Evolutionary conservation across 2,888 invertebrate species (phyloP), one percentile per base, ranked within the genome.

Genomic region (Heliconius ethilla): DNA sequence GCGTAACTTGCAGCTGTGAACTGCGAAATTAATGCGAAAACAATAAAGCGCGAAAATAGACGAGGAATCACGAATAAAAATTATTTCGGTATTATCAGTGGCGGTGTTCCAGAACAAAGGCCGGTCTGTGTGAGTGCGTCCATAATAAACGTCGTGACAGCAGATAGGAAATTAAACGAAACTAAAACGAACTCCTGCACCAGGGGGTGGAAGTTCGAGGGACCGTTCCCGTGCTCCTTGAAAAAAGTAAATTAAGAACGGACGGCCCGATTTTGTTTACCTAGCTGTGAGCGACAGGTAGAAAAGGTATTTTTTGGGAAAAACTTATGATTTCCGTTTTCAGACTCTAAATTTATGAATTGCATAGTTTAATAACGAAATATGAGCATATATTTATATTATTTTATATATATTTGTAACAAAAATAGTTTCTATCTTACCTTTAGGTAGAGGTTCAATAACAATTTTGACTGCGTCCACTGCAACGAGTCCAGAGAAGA

Each of bases 1-100:
- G 88, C 92, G 91, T 91, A 91, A 90, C 89, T 89, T 90, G 89
- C 94, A 93, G 93, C 93, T 92, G 92, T 87, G 89, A 91, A 91
- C 91, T 92, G 90, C 62, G 90, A 90, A 93, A 94, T 93, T 92
- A 93, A 94, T 94, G 90, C 88, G 93, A 93, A 94, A 91, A 94
- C 92, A 94, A 94, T 94, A 93, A 93, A 91, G 89, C 85, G 87
- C 90, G 85, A 92, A 93, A 91, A 93, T 89, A 91, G 91, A 90
- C 85, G 85, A 88, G 84, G 87, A 89, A 86, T 83, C 85, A 86
- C 84, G 87, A 88, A 89, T 88, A 90, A 90, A 92, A 92, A 91
- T 89, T 91, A 90, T 91, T 91, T 90, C 87, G 87, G 87, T 91
- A 93, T 92, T 74, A 65, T 74, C 74, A 74, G 91, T 90, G 89